phyloP scores from a whole-genome alignment of 1,140 invertebrate genomes.

The Cardiocondyla obscurior region DNA sequence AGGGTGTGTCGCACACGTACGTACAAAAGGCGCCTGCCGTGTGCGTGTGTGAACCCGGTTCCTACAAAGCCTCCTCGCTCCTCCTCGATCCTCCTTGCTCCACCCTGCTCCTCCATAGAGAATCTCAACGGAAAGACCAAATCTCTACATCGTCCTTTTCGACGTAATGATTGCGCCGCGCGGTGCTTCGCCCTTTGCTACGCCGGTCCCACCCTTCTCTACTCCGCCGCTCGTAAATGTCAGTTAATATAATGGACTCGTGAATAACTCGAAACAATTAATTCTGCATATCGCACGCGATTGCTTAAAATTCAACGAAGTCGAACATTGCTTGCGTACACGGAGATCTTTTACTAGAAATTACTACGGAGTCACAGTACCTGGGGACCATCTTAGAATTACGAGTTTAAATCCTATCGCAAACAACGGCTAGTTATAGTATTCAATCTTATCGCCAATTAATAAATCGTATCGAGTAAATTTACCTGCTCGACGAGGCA shows the following conservation, averaged over 20 bases:
- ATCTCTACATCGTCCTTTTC: slow-evolving; percentile 64
- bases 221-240: slow-evolving; percentile 30
- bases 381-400: no score
- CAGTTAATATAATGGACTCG: slow-evolving; percentile 6
- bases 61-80: slow-evolving; percentile 53
- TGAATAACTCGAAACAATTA: not conserved
- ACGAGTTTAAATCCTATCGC: no score
- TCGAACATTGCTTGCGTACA: not conserved
- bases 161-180: slow-evolving; percentile 55
- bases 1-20: slow-evolving; percentile 75
- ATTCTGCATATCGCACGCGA: not conserved
- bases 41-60: slow-evolving; percentile 48
- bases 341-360: not conserved
- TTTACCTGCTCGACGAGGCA: not conserved
- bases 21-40: slow-evolving; percentile 60
- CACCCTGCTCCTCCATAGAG: not conserved
- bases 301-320: not conserved
- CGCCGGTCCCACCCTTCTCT: slow-evolving; percentile 8
- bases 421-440: no score
- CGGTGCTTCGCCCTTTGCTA: slow-evolving; percentile 49
- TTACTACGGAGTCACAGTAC: no score
- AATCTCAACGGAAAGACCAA: slow-evolving; percentile 65
- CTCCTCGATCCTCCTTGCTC: slow-evolving; percentile 24
- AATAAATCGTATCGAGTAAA: not conserved
- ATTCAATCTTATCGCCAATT: not conserved